Evolutionary conservation across 2,888 invertebrate genomes (phyloP).

Genomic region (Zelleria hepariella): DNA sequence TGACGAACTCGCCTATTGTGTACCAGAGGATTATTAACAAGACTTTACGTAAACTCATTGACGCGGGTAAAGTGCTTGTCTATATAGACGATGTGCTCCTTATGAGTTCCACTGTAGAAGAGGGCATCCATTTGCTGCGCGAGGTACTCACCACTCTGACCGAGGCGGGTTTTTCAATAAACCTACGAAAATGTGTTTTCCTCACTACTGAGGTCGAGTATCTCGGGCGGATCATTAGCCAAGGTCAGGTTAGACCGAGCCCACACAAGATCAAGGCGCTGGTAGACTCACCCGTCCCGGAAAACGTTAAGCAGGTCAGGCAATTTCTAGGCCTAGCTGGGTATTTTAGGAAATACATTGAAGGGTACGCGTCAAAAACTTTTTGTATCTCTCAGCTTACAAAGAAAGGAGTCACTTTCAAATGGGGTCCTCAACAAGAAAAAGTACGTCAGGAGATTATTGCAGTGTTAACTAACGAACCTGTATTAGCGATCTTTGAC

Average conservation of each 20-base stretch:
- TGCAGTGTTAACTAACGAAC: neutral
- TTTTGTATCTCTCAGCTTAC: neutral
- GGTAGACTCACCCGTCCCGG: conserved; percentile 5
- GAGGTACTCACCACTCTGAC: conserved; percentile 9
- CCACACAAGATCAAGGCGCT: conserved; percentile 12
- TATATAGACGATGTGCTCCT: no score
- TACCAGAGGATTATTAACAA: no score
- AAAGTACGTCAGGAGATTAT: neutral
- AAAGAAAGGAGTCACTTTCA: neutral
- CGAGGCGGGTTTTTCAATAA: conserved; percentile 12
- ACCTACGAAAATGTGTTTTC: conserved; percentile 3
- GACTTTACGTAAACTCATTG: no score
- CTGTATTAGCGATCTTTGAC: conserved; percentile 19
- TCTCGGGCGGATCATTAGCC: conserved; percentile 8
- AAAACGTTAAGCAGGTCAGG: conserved; percentile 6
- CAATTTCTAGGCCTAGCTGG: conserved; percentile 5
- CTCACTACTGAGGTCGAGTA: neutral
- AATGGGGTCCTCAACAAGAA: neutral
- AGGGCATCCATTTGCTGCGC: no score
- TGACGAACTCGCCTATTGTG: no score
- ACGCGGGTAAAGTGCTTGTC: no score
- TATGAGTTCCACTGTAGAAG: no score
- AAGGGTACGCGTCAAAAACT: neutral
- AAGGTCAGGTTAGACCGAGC: conserved; percentile 16
- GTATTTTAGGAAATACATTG: conserved; percentile 5